Percentiles rank a stretch among this genome's conserved stretches.
Conservation (phyloP, 2,888 invertebrate species). For the Orthosia incerta region DNA sequence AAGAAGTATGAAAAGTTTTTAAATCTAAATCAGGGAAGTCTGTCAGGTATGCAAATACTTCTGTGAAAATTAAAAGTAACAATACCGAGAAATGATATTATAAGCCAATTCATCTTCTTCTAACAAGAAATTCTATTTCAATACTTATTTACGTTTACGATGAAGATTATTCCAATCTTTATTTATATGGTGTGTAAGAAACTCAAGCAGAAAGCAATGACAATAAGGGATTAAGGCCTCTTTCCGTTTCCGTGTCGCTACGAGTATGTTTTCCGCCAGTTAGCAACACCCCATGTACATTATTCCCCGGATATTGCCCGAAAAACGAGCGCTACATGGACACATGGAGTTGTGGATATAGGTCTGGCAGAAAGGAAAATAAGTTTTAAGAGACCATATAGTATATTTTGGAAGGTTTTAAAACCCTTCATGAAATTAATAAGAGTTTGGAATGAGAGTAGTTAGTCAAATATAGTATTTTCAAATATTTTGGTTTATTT, state of each 20-base stretch:
- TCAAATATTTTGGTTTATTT: no score
- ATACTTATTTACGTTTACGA: not conserved
- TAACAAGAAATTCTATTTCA: not conserved
- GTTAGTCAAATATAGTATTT: not conserved
- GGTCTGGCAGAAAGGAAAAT: not conserved
- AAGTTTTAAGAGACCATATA: not conserved
- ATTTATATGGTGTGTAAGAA: not conserved
- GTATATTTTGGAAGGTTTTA: not conserved
- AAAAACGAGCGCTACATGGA: conserved; percentile 27
- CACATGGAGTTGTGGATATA: conserved; percentile 14
- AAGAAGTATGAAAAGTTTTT: conserved; percentile 55
- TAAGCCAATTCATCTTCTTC: not conserved
- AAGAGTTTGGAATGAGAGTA: not conserved
- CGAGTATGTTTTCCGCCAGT: conserved; percentile 31
- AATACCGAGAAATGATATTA: conserved; percentile 16
- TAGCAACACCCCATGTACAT: conserved; percentile 24
- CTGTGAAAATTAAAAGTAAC: conserved; percentile 43
- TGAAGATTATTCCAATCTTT: not conserved
- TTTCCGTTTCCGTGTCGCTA: conserved; percentile 45
- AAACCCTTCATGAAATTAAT: not conserved
- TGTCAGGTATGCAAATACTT: conserved; percentile 54
- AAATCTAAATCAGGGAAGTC: conserved; percentile 46
- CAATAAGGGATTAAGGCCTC: conserved; percentile 19
- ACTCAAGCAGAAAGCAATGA: conserved; percentile 6
- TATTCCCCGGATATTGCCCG: conserved; percentile 38